These are phyloP conservation scores for Lasioglossum figueresi DNA, from an alignment of 2,888 invertebrate species.

Conservation along the genomic window DNA sequence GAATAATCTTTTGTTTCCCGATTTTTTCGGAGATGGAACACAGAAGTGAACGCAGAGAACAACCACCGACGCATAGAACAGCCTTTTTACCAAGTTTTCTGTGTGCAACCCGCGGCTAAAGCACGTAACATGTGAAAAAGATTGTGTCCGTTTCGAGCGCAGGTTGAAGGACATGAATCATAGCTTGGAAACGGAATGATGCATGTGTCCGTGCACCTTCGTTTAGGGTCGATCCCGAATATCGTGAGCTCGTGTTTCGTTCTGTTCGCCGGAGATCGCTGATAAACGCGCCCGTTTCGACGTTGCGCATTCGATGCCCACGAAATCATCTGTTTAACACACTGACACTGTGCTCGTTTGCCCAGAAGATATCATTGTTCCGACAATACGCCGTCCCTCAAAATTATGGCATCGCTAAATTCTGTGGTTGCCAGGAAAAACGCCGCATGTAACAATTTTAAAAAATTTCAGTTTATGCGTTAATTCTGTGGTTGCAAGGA, in stretches of 20 bases:
- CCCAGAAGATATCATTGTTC: not conserved
- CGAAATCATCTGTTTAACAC: constrained; percentile 1
- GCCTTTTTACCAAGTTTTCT: not conserved
- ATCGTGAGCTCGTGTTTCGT: not conserved
- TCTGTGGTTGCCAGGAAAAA: no score
- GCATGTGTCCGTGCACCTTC: constrained; percentile 3
- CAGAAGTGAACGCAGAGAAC: not conserved
- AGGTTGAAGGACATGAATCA: constrained; percentile 15
- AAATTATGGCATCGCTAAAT: not conserved
- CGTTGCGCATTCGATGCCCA: not conserved
- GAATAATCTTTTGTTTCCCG: not conserved
- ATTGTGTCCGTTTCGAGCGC: constrained; percentile 4
- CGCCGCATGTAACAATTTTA: no score
- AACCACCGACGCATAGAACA: not conserved
- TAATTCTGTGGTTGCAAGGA: no score
- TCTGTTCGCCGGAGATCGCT: not conserved
- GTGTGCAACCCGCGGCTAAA: not conserved
- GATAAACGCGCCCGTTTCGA: constrained; percentile 28
- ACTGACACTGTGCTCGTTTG: not conserved
- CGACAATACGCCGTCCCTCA: not conserved
- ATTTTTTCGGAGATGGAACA: not conserved
- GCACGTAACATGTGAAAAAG: not conserved
- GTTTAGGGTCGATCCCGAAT: not conserved
- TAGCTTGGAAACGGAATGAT: constrained; percentile 12
- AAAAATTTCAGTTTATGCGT: no score